A percentile compares a stretch with the other conserved stretches of the same genome.
Evolutionary conservation across 2,888 invertebrate species (phyloP).

Genomic region (Drosophila acutilabella): DNA sequence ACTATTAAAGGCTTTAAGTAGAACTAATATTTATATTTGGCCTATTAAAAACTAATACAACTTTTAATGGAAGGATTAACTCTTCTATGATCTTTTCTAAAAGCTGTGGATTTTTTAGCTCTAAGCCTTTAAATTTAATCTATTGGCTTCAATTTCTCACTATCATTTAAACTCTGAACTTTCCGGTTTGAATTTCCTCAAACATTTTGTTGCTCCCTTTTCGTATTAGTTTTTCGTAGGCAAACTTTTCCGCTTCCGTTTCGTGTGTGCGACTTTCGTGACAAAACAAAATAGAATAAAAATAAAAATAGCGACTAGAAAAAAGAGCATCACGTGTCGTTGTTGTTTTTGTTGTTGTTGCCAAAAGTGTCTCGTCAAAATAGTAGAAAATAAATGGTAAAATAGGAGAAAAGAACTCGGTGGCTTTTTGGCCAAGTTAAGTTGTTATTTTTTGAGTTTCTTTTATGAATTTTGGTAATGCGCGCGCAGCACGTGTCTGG

Average conservation of each 20-base stretch:
- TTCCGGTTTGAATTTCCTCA: constrained; percentile 18
- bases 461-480: constrained; percentile 58
- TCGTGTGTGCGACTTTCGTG: constrained; percentile 52
- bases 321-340: constrained; percentile 41
- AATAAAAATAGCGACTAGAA: constrained; percentile 16
- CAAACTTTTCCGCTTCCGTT: constrained; percentile 29
- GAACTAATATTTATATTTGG: too few species aligned
- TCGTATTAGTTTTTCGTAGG: not conserved
- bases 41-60: too few species aligned
- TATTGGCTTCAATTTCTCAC: not conserved
- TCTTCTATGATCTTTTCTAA: too few species aligned
- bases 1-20: too few species aligned
- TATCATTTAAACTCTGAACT: constrained; percentile 7
- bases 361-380: constrained; percentile 56
- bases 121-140: constrained; percentile 2
- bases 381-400: constrained; percentile 30
- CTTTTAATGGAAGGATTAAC: too few species aligned
- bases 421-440: constrained; percentile 53
- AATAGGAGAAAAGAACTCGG: constrained; percentile 15
- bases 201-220: not conserved
- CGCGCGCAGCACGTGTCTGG: constrained; percentile 85
- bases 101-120: not conserved
- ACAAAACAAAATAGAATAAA: constrained; percentile 55
- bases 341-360: constrained; percentile 63
- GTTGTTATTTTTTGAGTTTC: constrained; percentile 1